phyloP scores from a whole-genome alignment of 2,888 invertebrate genomes.

The Melieria omissa region DNA sequence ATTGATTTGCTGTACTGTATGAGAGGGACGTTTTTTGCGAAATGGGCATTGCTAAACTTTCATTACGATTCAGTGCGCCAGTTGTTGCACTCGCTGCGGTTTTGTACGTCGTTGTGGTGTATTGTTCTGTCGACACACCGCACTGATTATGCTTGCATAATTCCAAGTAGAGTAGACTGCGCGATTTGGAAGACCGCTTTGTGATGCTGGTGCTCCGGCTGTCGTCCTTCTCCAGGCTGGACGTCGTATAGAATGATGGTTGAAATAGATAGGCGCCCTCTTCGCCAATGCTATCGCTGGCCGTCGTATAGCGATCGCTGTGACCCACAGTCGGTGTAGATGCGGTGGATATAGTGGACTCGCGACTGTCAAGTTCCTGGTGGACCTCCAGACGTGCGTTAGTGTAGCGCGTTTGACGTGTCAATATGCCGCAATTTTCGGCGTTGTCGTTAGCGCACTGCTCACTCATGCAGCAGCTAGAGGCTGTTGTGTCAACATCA shows the following conservation, averaged over 20 bases:
- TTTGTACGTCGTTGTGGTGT: background rate
- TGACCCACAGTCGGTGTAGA: constrained; percentile 12
- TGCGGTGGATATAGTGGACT: constrained; percentile 21
- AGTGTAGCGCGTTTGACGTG: constrained; percentile 2
- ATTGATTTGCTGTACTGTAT: constrained; percentile 6
- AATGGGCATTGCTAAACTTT: constrained; percentile 16
- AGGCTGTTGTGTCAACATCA: too few species aligned
- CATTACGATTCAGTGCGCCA: background rate
- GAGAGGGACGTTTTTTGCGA: constrained; percentile 1
- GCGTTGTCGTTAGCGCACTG: too few species aligned
- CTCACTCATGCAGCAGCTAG: too few species aligned
- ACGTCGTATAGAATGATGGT: background rate
- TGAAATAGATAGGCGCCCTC: background rate
- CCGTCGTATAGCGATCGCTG: constrained; percentile 39
- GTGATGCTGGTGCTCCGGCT: too few species aligned
- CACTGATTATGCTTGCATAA: too few species aligned
- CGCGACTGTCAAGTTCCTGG: constrained; percentile 19
- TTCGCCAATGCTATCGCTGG: constrained; percentile 33
- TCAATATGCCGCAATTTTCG: background rate
- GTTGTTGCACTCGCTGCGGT: too few species aligned
- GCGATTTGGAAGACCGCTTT: too few species aligned
- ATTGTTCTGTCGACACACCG: background rate
- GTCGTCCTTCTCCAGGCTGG: background rate
- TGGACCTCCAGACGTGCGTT: constrained; percentile 20
- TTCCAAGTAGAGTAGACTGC: too few species aligned